A percentile compares a stretch with the other conserved stretches of the same genome.
Evolutionary conservation across 2,888 invertebrate species (phyloP).

Genomic region (Pachliopta kotzebuea): DNA sequence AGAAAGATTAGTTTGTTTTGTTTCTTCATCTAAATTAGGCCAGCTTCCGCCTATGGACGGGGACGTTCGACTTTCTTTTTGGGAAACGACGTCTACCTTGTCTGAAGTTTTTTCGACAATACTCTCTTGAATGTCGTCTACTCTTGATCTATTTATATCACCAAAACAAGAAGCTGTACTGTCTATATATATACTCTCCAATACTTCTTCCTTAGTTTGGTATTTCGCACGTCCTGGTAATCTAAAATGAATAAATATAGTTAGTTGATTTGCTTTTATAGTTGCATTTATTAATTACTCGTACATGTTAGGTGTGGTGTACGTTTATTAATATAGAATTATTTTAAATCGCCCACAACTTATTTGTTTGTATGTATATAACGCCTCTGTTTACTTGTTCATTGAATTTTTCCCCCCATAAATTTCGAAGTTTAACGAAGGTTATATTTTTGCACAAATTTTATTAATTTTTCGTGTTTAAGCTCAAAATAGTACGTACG

Average conservation of each 20-base stretch:
- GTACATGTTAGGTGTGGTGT: too few relatives aligned
- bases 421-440: too few relatives aligned
- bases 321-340: neutral
- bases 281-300: neutral
- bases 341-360: too few relatives aligned
- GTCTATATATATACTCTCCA: conserved; percentile 75
- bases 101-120: conserved; percentile 54
- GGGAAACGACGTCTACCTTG: conserved; percentile 61
- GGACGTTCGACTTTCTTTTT: conserved; percentile 61
- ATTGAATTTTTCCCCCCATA: too few relatives aligned
- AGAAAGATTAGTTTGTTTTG: conserved; percentile 65
- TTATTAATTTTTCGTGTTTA: too few relatives aligned
- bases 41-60: conserved; percentile 71
- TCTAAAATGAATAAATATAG: conserved; percentile 50
- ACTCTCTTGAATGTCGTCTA: conserved; percentile 48
- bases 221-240: conserved; percentile 74
- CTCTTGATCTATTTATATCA: conserved; percentile 69
- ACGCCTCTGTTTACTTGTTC: too few relatives aligned
- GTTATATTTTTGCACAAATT: too few relatives aligned
- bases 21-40: conserved; percentile 71
- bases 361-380: too few relatives aligned
- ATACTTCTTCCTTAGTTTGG: conserved; percentile 75
- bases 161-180: conserved; percentile 77
- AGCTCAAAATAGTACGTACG: too few relatives aligned
- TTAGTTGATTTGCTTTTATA: neutral